Evolutionary conservation across 2,888 invertebrate species (phyloP).

Genomic region (Tolmerus cingulatus): DNA sequence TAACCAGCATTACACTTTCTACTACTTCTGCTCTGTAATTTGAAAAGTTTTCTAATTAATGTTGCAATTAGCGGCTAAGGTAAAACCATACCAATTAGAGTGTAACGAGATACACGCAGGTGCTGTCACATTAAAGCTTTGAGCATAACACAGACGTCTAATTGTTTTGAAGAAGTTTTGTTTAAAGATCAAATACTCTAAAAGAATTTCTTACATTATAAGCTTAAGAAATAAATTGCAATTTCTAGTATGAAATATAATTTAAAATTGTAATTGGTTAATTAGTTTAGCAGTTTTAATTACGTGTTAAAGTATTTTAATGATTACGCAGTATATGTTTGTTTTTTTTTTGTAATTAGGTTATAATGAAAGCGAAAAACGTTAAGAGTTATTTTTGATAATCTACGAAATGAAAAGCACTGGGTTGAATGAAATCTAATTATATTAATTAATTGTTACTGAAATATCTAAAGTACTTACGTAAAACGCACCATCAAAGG

Average conservation of each 20-base stretch:
- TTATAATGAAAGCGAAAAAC: background rate
- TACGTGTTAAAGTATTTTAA: background rate
- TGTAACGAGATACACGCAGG: background rate
- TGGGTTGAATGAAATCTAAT: background rate
- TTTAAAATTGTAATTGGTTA: background rate
- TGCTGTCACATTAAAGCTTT: background rate
- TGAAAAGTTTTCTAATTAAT: slow-evolving; percentile 25
- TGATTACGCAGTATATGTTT: no score
- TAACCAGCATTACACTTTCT: background rate
- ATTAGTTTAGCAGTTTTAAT: background rate
- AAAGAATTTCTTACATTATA: background rate
- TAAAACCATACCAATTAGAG: background rate
- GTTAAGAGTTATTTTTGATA: no score
- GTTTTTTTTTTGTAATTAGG: background rate
- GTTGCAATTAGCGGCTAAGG: slow-evolving; percentile 14
- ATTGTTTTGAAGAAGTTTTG: background rate
- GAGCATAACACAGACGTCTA: background rate
- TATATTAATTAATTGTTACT: background rate
- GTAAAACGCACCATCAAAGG: background rate
- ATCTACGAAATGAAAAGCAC: background rate
- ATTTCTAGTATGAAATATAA: background rate
- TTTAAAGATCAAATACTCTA: background rate
- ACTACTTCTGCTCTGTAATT: background rate
- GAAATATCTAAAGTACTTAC: background rate
- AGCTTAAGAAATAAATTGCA: background rate